A percentile compares a stretch with the other conserved stretches of the same genome.
Evolutionary conservation across 92 coral and sea anemone species (phyloP).

Genomic region (Palythoa heliodiscus): DNA sequence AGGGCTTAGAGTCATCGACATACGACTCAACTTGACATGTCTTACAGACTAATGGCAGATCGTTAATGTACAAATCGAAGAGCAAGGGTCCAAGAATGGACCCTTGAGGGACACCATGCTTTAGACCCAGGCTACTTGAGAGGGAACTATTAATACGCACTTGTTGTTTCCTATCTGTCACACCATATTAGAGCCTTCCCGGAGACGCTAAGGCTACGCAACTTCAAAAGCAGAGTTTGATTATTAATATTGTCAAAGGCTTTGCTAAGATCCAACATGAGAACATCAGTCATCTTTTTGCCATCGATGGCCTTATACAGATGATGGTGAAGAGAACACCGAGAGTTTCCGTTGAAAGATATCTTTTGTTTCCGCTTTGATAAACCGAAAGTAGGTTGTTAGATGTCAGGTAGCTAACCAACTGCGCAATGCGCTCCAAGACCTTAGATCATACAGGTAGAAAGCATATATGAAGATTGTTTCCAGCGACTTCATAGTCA

Average conservation of each 20-base stretch:
- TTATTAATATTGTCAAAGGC: constrained; percentile 27
- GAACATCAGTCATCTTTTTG: constrained; percentile 4
- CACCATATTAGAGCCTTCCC: background rate
- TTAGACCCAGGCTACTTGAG: background rate
- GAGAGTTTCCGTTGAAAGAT: constrained; percentile 43
- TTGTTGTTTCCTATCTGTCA: background rate
- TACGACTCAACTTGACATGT: background rate
- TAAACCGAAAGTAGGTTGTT: constrained; percentile 15
- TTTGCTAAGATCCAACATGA: constrained; percentile 19
- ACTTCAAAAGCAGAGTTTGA: background rate
- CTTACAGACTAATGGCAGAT: background rate
- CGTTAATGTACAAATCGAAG: constrained; percentile 7
- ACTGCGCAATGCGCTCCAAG: constrained; percentile 11
- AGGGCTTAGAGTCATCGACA: constrained; percentile 12
- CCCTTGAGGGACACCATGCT: background rate
- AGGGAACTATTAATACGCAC: background rate
- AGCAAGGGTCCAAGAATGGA: background rate
- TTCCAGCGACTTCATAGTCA: background rate
- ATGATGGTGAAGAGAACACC: constrained; percentile 25
- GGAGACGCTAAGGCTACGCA: background rate
- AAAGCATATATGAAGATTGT: background rate
- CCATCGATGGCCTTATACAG: constrained; percentile 21
- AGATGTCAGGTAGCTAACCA: constrained; percentile 6
- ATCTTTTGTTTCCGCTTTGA: constrained; percentile 40
- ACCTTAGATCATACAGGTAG: constrained; percentile 11